These are phyloP conservation scores for Carollia perspicillata DNA, from an alignment of 2,113 vertebrate genomes.

Conservation along the genomic window DNA sequence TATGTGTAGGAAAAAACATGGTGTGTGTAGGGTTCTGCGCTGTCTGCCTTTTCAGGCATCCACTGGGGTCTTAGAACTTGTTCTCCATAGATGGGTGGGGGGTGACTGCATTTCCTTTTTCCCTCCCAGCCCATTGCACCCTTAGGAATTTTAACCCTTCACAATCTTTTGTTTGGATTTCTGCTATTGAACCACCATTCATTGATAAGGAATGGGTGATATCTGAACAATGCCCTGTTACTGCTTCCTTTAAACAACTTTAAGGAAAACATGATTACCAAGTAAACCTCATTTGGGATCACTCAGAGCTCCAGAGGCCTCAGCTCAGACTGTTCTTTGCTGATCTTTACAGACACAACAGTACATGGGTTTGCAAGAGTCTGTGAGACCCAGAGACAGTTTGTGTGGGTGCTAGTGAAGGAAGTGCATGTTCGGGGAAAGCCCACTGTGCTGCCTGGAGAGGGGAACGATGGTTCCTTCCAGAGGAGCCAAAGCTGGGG, in stretches of 20 bases:
- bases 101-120: neutral
- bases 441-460: neutral
- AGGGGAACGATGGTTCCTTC: neutral
- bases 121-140: neutral
- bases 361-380: neutral
- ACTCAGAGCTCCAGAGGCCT: slow-evolving; percentile 2
- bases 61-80: neutral
- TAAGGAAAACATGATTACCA: slow-evolving; percentile 65
- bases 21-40: neutral
- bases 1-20: neutral
- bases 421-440: neutral
- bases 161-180: neutral
- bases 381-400: neutral
- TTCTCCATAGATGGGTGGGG: neutral
- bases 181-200: neutral
- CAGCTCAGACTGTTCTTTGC: neutral
- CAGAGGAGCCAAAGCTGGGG: neutral
- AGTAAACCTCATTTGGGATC: slow-evolving; percentile 64
- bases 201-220: neutral
- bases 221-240: slow-evolving; percentile 51
- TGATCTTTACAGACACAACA: slow-evolving; percentile 1
- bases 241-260: slow-evolving; percentile 44
- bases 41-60: neutral
- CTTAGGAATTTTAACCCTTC: neutral
- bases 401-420: neutral